These are phyloP conservation scores for Porites australiensis DNA, from an alignment of 64 coral and sea anemone species.

Conservation along the genomic window DNA sequence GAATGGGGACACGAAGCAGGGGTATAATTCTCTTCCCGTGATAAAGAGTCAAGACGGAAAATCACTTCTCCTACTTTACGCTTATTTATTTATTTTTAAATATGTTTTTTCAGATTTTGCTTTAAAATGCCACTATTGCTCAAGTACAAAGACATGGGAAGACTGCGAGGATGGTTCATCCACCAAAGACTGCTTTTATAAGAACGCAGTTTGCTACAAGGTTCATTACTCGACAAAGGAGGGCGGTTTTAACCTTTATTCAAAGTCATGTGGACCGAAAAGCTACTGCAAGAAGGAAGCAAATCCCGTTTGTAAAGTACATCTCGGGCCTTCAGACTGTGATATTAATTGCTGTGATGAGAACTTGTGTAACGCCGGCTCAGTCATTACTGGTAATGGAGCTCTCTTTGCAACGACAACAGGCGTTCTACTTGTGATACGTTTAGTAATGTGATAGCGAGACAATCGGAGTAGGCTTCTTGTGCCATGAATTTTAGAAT, in stretches of 20 bases:
- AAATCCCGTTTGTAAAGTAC: not conserved
- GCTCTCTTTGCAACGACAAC: not conserved
- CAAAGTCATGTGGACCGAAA: not conserved
- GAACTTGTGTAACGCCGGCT: constrained; percentile 8
- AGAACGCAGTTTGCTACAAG: not conserved
- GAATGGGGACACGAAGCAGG: too few relatives aligned
- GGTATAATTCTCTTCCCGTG: too few relatives aligned
- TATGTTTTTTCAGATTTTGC: not conserved
- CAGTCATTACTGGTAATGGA: not conserved
- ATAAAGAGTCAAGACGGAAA: too few relatives aligned
- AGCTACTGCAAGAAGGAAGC: not conserved
- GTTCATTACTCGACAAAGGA: not conserved
- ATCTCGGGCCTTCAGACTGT: not conserved
- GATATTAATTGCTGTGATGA: not conserved
- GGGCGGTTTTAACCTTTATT: not conserved
- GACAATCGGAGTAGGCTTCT: not conserved
- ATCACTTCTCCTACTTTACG: too few relatives aligned
- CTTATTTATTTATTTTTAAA: too few relatives aligned
- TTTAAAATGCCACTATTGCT: not conserved
- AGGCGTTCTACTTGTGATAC: not conserved
- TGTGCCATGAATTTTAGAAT: too few relatives aligned
- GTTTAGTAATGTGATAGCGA: not conserved
- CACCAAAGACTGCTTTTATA: not conserved
- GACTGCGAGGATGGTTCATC: not conserved
- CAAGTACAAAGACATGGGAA: constrained; percentile 18